Percentiles rank a stretch among this genome's conserved stretches.
Conservation (phyloP, 2,888 invertebrate genomes). For the Rhingia rostrata region DNA sequence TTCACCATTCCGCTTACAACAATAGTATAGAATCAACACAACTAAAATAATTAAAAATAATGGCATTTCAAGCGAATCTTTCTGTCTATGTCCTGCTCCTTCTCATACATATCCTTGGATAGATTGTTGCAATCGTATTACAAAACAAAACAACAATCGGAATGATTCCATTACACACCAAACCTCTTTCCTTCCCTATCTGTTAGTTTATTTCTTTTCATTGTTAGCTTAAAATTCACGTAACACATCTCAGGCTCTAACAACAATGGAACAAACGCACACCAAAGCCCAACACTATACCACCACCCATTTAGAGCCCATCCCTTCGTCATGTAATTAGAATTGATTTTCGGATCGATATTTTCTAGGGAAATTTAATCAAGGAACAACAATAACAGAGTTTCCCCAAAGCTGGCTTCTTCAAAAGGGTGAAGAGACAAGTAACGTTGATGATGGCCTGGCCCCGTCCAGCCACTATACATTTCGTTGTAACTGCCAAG, state of each 20-base stretch:
- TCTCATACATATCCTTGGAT: conserved; percentile 29
- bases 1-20: neutral
- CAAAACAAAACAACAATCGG: conserved; percentile 46
- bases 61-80: neutral
- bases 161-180: conserved; percentile 54
- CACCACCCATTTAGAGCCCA: conserved; percentile 18
- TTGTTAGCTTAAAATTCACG: conserved; percentile 53
- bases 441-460: conserved; percentile 37
- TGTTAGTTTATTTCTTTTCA: conserved; percentile 6
- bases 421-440: conserved; percentile 19
- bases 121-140: conserved; percentile 43
- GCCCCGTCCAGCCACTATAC: neutral
- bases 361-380: conserved; percentile 80
- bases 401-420: conserved; percentile 36
- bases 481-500: neutral
- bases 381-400: conserved; percentile 67
- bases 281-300: conserved; percentile 2
- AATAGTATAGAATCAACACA: neutral
- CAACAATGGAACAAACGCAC: neutral
- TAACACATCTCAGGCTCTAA: conserved; percentile 46
- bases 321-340: conserved; percentile 76
- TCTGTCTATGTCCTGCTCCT: neutral
- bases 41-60: conserved; percentile 48
- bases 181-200: neutral
- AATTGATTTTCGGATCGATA: conserved; percentile 82